Evolutionary conservation across 2,888 invertebrate genomes (phyloP).

Genomic region (Anagyrus pseudococci): DNA sequence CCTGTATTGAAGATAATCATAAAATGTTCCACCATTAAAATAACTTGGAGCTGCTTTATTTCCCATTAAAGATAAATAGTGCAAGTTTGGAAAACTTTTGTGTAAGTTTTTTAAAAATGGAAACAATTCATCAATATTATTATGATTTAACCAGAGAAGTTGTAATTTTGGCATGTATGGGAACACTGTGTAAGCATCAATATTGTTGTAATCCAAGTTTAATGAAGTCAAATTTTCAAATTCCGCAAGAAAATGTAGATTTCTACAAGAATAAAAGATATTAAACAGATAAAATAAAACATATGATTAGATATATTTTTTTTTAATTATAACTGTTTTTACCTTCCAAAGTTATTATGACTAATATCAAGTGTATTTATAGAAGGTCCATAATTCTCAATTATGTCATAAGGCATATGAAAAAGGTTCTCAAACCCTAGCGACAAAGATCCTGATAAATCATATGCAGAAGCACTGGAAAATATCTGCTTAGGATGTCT

Average conservation of each 20-base stretch:
- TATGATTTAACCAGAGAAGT: slow-evolving; percentile 75
- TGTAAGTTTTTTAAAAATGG: slow-evolving; percentile 77
- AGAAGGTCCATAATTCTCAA: slow-evolving; percentile 50
- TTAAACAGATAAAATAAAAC: neutral
- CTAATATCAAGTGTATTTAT: slow-evolving; percentile 54
- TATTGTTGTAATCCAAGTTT: slow-evolving; percentile 81
- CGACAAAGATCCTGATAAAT: slow-evolving; percentile 50
- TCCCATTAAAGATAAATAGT: slow-evolving; percentile 83
- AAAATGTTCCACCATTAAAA: slow-evolving; percentile 77
- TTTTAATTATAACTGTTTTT: slow-evolving; percentile 6
- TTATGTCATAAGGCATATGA: slow-evolving; percentile 56
- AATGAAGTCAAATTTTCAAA: slow-evolving; percentile 78
- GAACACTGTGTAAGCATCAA: slow-evolving; percentile 73
- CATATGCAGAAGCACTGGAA: slow-evolving; percentile 41
- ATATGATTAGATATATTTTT: slow-evolving; percentile 46
- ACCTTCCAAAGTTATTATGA: slow-evolving; percentile 58
- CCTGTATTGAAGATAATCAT: slow-evolving; percentile 81
- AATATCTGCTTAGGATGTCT: slow-evolving; percentile 47
- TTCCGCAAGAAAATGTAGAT: slow-evolving; percentile 74
- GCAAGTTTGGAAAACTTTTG: slow-evolving; percentile 75
- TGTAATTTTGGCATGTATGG: slow-evolving; percentile 77
- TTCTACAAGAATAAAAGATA: slow-evolving; percentile 62
- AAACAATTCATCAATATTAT: slow-evolving; percentile 68
- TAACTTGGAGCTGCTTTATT: slow-evolving; percentile 82
- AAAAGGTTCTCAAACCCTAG: slow-evolving; percentile 56